Evolutionary conservation across 2,113 vertebrate species (phyloP), one percentile per base, ranked within the genome.

Genomic region (Phyllostomus hastatus): DNA sequence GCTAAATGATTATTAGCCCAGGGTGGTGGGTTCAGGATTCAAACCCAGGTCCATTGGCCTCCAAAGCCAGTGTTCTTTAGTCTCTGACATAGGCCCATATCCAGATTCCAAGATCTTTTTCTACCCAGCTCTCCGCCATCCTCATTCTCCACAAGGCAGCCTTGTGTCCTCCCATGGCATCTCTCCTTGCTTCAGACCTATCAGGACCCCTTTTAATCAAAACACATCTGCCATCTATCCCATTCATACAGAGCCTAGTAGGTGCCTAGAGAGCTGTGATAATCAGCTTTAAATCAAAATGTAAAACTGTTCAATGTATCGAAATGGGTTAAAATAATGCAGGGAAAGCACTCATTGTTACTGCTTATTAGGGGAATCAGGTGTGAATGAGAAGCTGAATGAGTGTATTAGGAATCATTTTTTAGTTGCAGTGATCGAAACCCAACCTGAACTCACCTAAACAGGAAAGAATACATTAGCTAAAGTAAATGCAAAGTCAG

Each of bases 221-320:
- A 92, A 79, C 14, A 38, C 31, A n/a, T 75, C 73, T 90, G 38
- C 73, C 70, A 52, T 95, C 35, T 54, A 28, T 15, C 43, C 35
- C 54, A 54, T 81, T 96, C 80, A n/a, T 43, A 87, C 69, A 82
- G 69, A 79, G 73, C 69, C 76, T n/a, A 54, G 72, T 7, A 35
- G 66, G 31, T 87, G 24, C 16, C 38, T 90, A 64, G 73, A 64
- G 20, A 90, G 46, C 57, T 90, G 28, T 3, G 10, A 61, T 28
- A 85, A 91, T 89, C 54, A 94, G 64, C 52, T 90, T 88, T 46
- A 67, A 90, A 95, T 91, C 31, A 92, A 79, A 92, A 54, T 50
- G 72, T 87, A 41, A 85, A 90, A 91, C 35, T 94, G 43, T 83
- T 95, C 57, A 59, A 0, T 70, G 78, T 75, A 76, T 87, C 66